Evolutionary conservation across 2,888 invertebrate species (phyloP), one percentile per base, ranked within the genome.

Genomic region (Barypeithes pellucidus): DNA sequence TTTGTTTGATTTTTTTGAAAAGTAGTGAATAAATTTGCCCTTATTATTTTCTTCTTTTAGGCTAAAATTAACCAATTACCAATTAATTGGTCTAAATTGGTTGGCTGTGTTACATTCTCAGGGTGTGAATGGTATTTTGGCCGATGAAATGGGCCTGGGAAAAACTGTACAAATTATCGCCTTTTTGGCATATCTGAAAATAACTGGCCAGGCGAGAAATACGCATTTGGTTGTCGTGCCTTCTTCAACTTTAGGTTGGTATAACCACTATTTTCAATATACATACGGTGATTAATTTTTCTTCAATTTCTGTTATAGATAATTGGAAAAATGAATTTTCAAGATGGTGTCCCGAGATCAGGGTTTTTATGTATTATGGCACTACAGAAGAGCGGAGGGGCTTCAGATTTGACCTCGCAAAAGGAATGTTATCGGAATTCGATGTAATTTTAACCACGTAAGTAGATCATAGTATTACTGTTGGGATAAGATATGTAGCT

Each of bases 131-230:
- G 97, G 97, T 0, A 98, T 99, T 81, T 88, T 99, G 76, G 98
- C 98, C 0, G 98, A 99, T 85, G 98, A 99, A 88, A 99, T 99
- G 98, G 97, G 97, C 0, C 87, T 97, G 1, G 97, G 97, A 3
- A 97, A 97, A 87, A 97, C 97, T 0, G 92, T 97, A 76, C 97
- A 97, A 85, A 93, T 96, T n/a, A 96, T 97, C 77, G 92, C 97
- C 0, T 97, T 97, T 86, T 88, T 97, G 0, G 94, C 96, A 0
- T 94, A 97, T 83, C 87, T 98, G 14, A 94, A 96, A 85, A 95
- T 97, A 83, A 90, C 91, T 0, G 91, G 91, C 0, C 90, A 91
- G 52, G 89, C 90, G 1, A 88, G 88, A 75, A 94, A 93, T 11
- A 95, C 97, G 0, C 97, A 98, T 87, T 88, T 99, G 66, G 92